Evolutionary conservation across 2,797 vertebrate genomes (phyloP), one percentile per base, ranked within the genome.

Genomic region (Notoglanidium macrostoma): DNA sequence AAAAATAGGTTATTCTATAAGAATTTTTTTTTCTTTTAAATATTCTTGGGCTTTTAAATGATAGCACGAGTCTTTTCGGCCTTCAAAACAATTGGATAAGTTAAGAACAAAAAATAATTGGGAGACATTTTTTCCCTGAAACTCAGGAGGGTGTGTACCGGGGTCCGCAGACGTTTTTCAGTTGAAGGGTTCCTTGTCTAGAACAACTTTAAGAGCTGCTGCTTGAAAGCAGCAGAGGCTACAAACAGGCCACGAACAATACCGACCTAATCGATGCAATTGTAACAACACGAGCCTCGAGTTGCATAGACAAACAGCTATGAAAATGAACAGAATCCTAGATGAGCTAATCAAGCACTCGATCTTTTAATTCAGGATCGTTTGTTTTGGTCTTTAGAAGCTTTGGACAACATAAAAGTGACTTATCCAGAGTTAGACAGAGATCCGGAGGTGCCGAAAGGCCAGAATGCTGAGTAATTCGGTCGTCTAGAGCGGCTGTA

Each of bases 361-460:
- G 1, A 35, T 78, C 29, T 35, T 55, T 78, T 55, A 11, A 15
- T 59, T 59, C 77, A 40, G 55, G 7, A 40, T 26, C 49, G 68
- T 46, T 68, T 83, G 32, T 51, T 70, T 76, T 78, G 63, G 51
- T 68, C 35, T 84, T 57, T 11, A 23, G 26, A 59, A n/a, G 15
- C 23, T 55, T 70, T 17, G 73, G 54, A 51, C 74, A 77, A 72
- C 81, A 85, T 74, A 80, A 83, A 76, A 51, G 29, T 57, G 68
- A 77, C 70, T 76, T 77, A 59, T 49, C 14, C 54, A 49, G 63
- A 73, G 40, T 54, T 21, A n/a, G 17, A 1, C 74, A 54, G 83
- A 82, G 70, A 88, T 65, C 87, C 40, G 61, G 49, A 83, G 85
- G 87, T 88, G 88, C 76, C 74, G 90, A 91, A 87, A 89, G 67